Evolutionary conservation across 2,113 vertebrate genomes (phyloP).

Genomic region (Cyanoliseus patagonus): DNA sequence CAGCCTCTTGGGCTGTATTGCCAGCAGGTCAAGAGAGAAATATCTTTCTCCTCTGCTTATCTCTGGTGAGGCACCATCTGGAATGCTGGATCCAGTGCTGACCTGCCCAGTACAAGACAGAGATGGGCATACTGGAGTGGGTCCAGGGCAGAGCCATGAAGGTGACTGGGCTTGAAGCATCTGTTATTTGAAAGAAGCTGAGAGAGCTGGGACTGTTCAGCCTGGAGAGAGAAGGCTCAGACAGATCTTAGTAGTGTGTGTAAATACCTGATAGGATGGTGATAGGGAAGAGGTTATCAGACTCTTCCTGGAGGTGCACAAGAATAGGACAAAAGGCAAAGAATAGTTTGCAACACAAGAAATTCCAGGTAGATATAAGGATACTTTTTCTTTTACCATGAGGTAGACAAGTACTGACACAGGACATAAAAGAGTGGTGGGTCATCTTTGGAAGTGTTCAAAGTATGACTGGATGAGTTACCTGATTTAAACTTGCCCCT

Average conservation of each 20-base stretch:
- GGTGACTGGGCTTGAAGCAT: not conserved
- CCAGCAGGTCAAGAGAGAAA: accelerated
- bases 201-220: not conserved
- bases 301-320: not conserved
- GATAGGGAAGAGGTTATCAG: not conserved
- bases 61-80: not conserved
- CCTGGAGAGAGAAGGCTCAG: not conserved
- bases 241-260: not conserved
- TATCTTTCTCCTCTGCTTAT: not conserved
- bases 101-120: not conserved
- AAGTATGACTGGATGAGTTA: not conserved
- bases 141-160: not conserved
- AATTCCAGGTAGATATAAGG: not conserved
- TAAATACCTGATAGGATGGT: not conserved
- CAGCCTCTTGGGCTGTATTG: not conserved
- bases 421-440: not conserved
- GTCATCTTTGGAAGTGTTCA: not conserved
- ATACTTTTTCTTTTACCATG: not conserved
- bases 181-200: not conserved
- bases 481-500: not conserved
- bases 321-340: not conserved
- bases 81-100: not conserved
- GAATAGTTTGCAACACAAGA: not conserved
- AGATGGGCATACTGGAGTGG: not conserved
- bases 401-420: not conserved